A percentile compares a stretch with the other conserved stretches of the same genome.
These are phyloP conservation scores for Drosophila grimshawi DNA, from an alignment of 1,140 invertebrate species.

Conservation along the genomic window DNA sequence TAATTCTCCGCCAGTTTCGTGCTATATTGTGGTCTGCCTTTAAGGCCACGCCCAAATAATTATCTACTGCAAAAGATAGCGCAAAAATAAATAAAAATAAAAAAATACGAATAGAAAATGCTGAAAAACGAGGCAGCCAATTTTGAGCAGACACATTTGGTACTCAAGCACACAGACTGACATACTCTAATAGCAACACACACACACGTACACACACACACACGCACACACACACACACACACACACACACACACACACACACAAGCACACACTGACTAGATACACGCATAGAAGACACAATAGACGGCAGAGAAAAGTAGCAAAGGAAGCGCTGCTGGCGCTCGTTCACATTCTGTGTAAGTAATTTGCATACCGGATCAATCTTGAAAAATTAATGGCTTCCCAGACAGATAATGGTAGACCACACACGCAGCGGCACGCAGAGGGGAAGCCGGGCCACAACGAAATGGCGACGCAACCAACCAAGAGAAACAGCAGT, in stretches of 20 bases:
- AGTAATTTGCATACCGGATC: slow-evolving; percentile 84
- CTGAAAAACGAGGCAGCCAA: slow-evolving; percentile 39
- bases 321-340: slow-evolving; percentile 73
- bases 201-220: slow-evolving; percentile 8
- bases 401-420: slow-evolving; percentile 84
- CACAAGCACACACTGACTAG: slow-evolving; percentile 33
- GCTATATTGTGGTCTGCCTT: slow-evolving; percentile 20
- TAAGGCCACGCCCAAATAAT: slow-evolving; percentile 47
- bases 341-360: slow-evolving; percentile 79
- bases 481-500: slow-evolving; percentile 27
- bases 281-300: slow-evolving; percentile 46
- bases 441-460: slow-evolving; percentile 40
- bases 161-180: slow-evolving; percentile 23
- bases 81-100: slow-evolving; percentile 9
- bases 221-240: not conserved
- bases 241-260: slow-evolving; percentile 26
- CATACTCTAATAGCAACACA: slow-evolving; percentile 12
- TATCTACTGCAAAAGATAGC: slow-evolving; percentile 30
- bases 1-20: slow-evolving; percentile 14
- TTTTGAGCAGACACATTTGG: slow-evolving; percentile 46
- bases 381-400: slow-evolving; percentile 84
- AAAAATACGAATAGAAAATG: slow-evolving; percentile 59
- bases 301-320: slow-evolving; percentile 66
- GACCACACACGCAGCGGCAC: slow-evolving; percentile 69
- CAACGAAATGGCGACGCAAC: slow-evolving; percentile 11